Conservation (phyloP, 2,888 invertebrate species). For the Cataglyphis rosenhaueri region DNA sequence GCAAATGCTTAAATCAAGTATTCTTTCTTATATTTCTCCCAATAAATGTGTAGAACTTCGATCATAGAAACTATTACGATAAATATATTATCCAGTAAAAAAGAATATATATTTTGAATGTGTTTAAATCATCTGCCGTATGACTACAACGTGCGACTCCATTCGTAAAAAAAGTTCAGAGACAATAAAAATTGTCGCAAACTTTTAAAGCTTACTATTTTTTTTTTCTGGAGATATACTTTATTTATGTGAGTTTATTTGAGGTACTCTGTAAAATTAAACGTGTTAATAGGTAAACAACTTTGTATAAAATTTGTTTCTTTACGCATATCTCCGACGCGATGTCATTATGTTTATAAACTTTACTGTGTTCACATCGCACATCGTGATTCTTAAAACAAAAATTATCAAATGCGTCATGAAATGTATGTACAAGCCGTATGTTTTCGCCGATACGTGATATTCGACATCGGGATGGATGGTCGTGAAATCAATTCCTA, state of each 20-base stretch:
- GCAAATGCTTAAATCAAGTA: slow-evolving; percentile 33
- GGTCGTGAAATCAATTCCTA: slow-evolving; percentile 64
- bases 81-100: background rate
- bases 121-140: background rate
- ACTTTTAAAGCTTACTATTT: background rate
- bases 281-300: slow-evolving; percentile 18
- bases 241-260: background rate
- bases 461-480: slow-evolving; percentile 60
- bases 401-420: slow-evolving; percentile 58
- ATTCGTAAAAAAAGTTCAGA: background rate
- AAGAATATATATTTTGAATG: background rate
- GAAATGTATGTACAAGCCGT: slow-evolving; percentile 54
- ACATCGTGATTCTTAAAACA: slow-evolving; percentile 4
- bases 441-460: slow-evolving; percentile 54
- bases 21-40: slow-evolving; percentile 6
- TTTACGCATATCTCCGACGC: background rate
- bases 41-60: background rate
- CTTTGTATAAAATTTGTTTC: slow-evolving; percentile 1
- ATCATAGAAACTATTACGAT: background rate
- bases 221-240: background rate
- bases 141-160: background rate
- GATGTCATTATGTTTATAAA: background rate
- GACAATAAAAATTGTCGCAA: background rate
- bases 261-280: slow-evolving; percentile 11
- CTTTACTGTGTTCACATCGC: background rate